phyloP scores from a whole-genome alignment of 2,113 vertebrate genomes.

The Diphyllodes magnificus region DNA sequence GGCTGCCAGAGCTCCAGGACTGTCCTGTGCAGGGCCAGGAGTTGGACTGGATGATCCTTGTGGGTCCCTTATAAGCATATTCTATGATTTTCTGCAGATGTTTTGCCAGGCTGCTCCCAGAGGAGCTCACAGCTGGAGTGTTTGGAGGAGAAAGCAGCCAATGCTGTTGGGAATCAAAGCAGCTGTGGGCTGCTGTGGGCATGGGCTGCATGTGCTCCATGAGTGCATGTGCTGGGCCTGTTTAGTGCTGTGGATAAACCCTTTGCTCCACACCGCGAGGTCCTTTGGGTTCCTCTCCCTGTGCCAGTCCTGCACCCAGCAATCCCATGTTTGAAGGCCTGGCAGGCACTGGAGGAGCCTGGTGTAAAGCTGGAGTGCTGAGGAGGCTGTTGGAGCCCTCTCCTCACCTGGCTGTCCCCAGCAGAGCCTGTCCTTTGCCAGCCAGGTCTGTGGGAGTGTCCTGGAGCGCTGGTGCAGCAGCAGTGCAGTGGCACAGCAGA shows the following conservation, averaged over 20 bases:
- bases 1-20: neutral
- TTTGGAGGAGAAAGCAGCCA: neutral
- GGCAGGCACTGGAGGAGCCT: neutral
- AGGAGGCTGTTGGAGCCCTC: neutral
- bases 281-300: neutral
- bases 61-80: neutral
- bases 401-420: neutral
- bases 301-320: neutral
- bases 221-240: neutral
- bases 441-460: fast-evolving
- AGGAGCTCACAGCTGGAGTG: neutral
- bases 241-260: neutral
- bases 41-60: neutral
- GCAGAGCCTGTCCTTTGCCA: neutral
- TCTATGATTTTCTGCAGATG: neutral
- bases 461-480: neutral
- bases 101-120: neutral
- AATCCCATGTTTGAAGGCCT: fast-evolving
- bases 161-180: neutral
- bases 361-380: neutral
- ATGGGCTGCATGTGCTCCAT: neutral
- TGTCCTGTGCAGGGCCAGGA: neutral
- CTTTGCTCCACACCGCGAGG: fast-evolving
- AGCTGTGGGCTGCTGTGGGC: neutral
- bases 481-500: neutral